These are phyloP conservation scores for Brenthis daphne DNA, from an alignment of 2,888 invertebrate species.

Conservation along the genomic window DNA sequence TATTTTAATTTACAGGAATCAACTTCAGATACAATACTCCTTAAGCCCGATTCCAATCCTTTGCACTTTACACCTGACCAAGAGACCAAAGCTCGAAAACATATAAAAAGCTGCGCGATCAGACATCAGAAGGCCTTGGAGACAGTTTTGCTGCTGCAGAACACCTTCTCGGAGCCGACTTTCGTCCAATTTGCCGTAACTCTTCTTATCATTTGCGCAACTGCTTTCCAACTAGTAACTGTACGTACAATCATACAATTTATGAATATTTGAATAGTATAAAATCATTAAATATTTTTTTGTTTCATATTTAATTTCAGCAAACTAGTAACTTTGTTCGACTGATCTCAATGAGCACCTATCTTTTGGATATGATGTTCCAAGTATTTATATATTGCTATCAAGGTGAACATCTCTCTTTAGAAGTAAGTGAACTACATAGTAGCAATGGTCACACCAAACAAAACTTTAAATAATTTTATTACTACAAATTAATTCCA, in stretches of 20 bases:
- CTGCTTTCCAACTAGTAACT: constrained; percentile 69
- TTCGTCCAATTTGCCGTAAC: constrained; percentile 71
- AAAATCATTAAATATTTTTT: neutral
- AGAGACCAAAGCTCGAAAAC: constrained; percentile 17
- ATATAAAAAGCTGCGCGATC: constrained; percentile 47
- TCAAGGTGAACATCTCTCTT: constrained; percentile 66
- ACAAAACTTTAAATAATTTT: too few species aligned
- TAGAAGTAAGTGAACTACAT: constrained; percentile 22
- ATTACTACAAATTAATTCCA: too few species aligned
- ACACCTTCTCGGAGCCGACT: constrained; percentile 58
- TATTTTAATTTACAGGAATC: constrained; percentile 38
- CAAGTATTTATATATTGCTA: constrained; percentile 76
- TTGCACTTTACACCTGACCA: too few species aligned
- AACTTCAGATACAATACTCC: too few species aligned
- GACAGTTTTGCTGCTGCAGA: constrained; percentile 53
- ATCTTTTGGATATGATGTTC: constrained; percentile 59
- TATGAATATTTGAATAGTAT: neutral
- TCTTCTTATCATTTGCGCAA: constrained; percentile 70
- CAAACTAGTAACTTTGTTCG: constrained; percentile 54
- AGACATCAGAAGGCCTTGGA: constrained; percentile 55
- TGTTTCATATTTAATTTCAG: constrained; percentile 27
- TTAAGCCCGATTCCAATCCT: too few species aligned
- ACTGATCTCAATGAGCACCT: constrained; percentile 58
- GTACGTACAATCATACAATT: constrained; percentile 50
- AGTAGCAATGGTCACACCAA: too few species aligned